phyloP scores from a whole-genome alignment of 2,113 vertebrate genomes.

The Eleginops maclovinus region DNA sequence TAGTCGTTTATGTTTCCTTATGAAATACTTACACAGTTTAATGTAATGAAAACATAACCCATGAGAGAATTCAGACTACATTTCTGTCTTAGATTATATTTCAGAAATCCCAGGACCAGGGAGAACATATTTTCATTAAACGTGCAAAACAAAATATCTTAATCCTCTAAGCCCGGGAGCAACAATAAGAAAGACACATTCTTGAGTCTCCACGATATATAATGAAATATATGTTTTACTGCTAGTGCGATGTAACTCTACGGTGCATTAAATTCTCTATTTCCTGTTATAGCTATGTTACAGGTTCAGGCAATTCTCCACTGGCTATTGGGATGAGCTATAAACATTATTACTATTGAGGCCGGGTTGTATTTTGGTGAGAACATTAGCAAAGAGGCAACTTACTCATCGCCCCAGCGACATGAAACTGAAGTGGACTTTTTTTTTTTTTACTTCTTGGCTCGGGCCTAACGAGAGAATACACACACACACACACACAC shows the following conservation, averaged over 20 bases:
- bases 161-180: not conserved
- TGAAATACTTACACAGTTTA: not conserved
- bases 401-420: slow-evolving; percentile 54
- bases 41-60: not conserved
- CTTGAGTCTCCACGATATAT: slow-evolving; percentile 46
- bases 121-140: slow-evolving; percentile 12
- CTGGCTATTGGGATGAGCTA: slow-evolving; percentile 66
- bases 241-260: slow-evolving; percentile 45
- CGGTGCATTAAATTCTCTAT: slow-evolving; percentile 65
- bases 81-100: slow-evolving; percentile 9
- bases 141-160: not conserved
- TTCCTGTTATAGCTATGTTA: slow-evolving; percentile 68
- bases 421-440: slow-evolving; percentile 29
- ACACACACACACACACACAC: slow-evolving; percentile 26
- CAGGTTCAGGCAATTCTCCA: slow-evolving; percentile 63
- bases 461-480: slow-evolving; percentile 41
- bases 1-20: slow-evolving; percentile 1
- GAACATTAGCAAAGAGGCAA: slow-evolving; percentile 65
- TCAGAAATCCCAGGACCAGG: not conserved
- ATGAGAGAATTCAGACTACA: slow-evolving; percentile 12
- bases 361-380: slow-evolving; percentile 61
- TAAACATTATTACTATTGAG: slow-evolving; percentile 72
- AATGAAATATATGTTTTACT: slow-evolving; percentile 57
- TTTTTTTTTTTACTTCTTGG: slow-evolving; percentile 17
- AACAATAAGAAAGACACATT: slow-evolving; percentile 23